Evolutionary conservation across 2,888 invertebrate genomes (phyloP).

Genomic region (Pegoplata infirma): DNA sequence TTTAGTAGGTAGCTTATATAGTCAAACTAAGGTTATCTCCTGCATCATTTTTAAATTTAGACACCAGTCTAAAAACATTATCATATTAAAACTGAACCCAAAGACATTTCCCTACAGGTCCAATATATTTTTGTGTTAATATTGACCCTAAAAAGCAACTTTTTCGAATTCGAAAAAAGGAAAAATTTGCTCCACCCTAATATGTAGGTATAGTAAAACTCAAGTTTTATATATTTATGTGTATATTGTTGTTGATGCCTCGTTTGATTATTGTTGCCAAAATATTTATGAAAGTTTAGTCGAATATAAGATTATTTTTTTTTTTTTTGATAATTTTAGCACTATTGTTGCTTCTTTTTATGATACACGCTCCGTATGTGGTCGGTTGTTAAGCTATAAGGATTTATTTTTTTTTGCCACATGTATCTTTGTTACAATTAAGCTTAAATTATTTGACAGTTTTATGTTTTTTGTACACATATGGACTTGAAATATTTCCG

Average conservation of each 20-base stretch:
- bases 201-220: background rate
- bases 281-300: constrained; percentile 30
- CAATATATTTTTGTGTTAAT: too few species aligned
- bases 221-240: constrained; percentile 1
- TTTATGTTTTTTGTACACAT: constrained; percentile 33
- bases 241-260: background rate
- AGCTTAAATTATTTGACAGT: constrained; percentile 44
- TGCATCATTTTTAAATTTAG: too few species aligned
- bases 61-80: too few species aligned
- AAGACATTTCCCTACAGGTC: too few species aligned
- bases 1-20: too few species aligned
- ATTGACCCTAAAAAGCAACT: too few species aligned
- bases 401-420: background rate
- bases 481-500: constrained; percentile 12
- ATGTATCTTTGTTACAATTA: constrained; percentile 23
- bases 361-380: constrained; percentile 5
- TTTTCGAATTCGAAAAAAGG: too few species aligned
- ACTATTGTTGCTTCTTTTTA: constrained; percentile 12
- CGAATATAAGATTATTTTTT: background rate
- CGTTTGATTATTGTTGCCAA: constrained; percentile 37
- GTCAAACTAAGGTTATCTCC: too few species aligned
- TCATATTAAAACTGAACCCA: too few species aligned
- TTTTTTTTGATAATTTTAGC: background rate
- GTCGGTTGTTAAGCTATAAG: constrained; percentile 1
- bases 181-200: too few species aligned